Conservation (phyloP, 2,797 vertebrate species). For the Rhynchotus rufescens region DNA sequence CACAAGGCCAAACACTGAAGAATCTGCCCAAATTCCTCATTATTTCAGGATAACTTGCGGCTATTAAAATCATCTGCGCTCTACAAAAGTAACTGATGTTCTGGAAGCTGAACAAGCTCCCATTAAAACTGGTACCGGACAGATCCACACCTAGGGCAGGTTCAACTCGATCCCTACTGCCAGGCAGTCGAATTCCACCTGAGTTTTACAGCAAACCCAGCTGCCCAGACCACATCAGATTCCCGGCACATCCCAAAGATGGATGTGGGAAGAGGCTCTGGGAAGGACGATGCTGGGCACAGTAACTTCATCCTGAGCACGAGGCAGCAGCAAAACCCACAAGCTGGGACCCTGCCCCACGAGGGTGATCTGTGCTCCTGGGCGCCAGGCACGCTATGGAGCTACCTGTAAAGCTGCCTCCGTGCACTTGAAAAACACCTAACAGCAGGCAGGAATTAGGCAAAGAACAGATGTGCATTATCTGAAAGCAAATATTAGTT, state of each 20-base stretch:
- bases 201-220: not conserved
- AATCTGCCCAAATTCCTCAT: not conserved
- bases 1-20: not conserved
- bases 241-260: not conserved
- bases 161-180: too few relatives aligned
- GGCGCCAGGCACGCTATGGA: not conserved
- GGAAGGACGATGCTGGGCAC: not conserved
- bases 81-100: not conserved
- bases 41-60: not conserved
- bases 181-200: rapidly evolving
- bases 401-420: not conserved
- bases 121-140: not conserved
- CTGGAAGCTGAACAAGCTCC: not conserved
- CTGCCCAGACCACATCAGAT: not conserved
- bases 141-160: not conserved
- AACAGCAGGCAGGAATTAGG: not conserved
- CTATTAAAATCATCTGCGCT: not conserved
- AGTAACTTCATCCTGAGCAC: not conserved
- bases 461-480: not conserved
- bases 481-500: not conserved
- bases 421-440: not conserved
- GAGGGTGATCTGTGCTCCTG: not conserved
- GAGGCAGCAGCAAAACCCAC: not conserved
- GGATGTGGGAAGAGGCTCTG: not conserved
- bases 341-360: not conserved